phyloP scores from a whole-genome alignment of 2,888 invertebrate genomes.

The Calliopum simillimum region DNA sequence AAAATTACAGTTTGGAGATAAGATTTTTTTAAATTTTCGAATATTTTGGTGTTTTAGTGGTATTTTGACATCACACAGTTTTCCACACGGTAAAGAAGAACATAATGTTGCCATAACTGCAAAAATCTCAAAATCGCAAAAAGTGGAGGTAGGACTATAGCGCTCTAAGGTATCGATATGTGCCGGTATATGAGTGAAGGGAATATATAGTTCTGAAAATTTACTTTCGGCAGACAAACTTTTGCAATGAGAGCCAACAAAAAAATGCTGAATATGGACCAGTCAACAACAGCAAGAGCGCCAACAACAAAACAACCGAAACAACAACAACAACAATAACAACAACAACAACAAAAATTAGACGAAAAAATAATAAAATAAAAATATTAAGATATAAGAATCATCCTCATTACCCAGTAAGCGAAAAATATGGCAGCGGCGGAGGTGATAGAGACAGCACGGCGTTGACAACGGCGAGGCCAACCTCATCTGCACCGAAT shows the following conservation, averaged over 20 bases:
- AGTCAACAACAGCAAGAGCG: not conserved
- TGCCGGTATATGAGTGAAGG: not conserved
- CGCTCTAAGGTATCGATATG: too few relatives aligned
- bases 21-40: too few relatives aligned
- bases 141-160: too few relatives aligned
- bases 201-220: slow-evolving; percentile 1
- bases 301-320: not conserved
- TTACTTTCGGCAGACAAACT: slow-evolving; percentile 25
- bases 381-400: not conserved
- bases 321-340: not conserved
- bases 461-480: not conserved
- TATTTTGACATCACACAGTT: too few relatives aligned
- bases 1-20: too few relatives aligned
- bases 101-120: too few relatives aligned
- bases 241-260: slow-evolving; percentile 3
- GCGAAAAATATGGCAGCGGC: not conserved
- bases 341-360: slow-evolving; percentile 13
- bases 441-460: not conserved
- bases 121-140: too few relatives aligned
- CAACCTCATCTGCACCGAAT: too few relatives aligned
- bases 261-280: slow-evolving; percentile 5
- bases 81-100: too few relatives aligned
- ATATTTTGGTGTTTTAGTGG: too few relatives aligned
- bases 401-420: slow-evolving; percentile 1
- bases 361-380: not conserved